Base-by-base conservation (phyloP, 2,113 vertebrate genomes). In the Neofelis nebulosa region DNA sequence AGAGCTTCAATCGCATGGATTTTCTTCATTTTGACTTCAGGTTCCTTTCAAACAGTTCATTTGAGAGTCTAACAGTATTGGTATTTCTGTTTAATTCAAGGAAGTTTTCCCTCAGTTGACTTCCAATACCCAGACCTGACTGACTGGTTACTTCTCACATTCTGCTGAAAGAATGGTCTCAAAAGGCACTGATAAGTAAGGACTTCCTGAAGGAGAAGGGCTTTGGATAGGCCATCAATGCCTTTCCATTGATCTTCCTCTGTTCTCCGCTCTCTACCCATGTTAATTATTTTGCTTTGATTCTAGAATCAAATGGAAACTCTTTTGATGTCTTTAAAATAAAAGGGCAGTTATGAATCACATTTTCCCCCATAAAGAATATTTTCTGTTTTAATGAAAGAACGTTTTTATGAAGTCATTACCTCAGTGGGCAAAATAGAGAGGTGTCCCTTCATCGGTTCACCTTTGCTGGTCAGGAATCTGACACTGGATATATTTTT, bases 171-270 rank as follows among this genome's bases (percentile, higher is more conserved):
- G 3, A 7, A 2, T 11, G 29, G 27, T 45, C 71, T 36, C 5
- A 2, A 13, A 63, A 45, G 16, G 12, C 41, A 1, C 1, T 1
- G 33, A 0, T 29, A 8, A 1, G 5, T 2, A 4, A 7, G 27
- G 14, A 23, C 41, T 41, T 41, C 50, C 41, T 14, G 3, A 48
- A 48, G 66, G 66, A 55, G 13, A 55, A 29, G 7, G 19, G 19
- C 31, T 23, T 27, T 19, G 52, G 13, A 4, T 76, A 3, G 25
- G n/a, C 55, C 0, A 1, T 33, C n/a, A 4, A 5, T 23, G 11
- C 55, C 41, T 12, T 41, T 14, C 65, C 0, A 5, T 41, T 7
- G 9, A 3, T 27, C 25, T 79, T n/a, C 63, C 63, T 69, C 68
- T 55, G 21, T 21, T 33, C 36, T 81, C 89, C 8, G 36, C 33